phyloP scores from a whole-genome alignment of 1,140 invertebrate genomes.

The Nasonia giraulti region DNA sequence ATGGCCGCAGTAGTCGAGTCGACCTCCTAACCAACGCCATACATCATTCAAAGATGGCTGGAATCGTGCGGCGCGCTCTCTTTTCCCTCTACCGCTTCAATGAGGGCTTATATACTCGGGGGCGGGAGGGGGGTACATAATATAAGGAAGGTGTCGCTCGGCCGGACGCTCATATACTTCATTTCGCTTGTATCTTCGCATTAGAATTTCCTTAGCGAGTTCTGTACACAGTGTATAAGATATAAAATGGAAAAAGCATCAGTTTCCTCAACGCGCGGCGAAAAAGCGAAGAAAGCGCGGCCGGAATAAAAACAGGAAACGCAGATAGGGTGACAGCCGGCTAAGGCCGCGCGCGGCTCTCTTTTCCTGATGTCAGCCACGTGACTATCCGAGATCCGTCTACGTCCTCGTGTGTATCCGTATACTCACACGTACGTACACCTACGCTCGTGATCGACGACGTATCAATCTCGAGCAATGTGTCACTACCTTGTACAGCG shows the following conservation, averaged over 20 bases:
- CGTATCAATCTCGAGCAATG: conserved; percentile 62
- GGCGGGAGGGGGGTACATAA: not conserved
- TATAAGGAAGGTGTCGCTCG: no score
- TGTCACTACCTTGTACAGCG: conserved; percentile 44
- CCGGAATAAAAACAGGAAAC: conserved; percentile 53
- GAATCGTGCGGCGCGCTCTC: conserved; percentile 44
- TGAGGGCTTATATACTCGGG: not conserved
- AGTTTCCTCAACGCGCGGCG: not conserved
- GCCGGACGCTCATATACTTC: no score
- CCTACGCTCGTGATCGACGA: conserved; percentile 57
- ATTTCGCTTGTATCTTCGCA: not conserved
- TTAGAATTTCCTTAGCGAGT: not conserved
- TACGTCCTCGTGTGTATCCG: conserved; percentile 63
- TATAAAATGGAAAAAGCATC: not conserved
- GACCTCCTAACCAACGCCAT: conserved; percentile 75
- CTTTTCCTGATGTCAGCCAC: conserved; percentile 6
- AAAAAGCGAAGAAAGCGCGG: not conserved
- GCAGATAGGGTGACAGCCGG: conserved; percentile 66
- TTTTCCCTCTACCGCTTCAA: conserved; percentile 6
- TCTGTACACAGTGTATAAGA: no score
- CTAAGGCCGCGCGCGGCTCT: conserved; percentile 9
- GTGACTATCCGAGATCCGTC: conserved; percentile 55
- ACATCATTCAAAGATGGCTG: conserved; percentile 76
- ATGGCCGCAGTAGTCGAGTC: conserved; percentile 70
- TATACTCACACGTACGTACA: not conserved